Base-by-base conservation (phyloP, 2,888 invertebrate genomes). In the Heterodera filipjevi region DNA sequence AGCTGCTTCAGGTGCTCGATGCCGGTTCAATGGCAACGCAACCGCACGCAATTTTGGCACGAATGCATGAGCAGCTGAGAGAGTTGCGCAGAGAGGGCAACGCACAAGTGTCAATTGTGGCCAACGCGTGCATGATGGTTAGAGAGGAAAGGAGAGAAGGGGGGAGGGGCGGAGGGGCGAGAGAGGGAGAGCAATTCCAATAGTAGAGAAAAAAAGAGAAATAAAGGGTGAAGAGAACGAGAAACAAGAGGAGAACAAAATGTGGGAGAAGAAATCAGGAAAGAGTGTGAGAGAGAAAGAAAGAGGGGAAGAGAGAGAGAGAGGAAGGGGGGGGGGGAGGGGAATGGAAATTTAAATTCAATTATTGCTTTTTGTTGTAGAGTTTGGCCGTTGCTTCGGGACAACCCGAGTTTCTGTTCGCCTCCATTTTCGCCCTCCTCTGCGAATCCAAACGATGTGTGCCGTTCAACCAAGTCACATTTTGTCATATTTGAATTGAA, bases 311-410 rank as follows among this genome's bases (percentile, higher is more conserved):
- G 14, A 19, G 49, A 14, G 49, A 49, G 49, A 49, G 49, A 49
- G 49, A 19, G 8, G 16, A 16, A 14, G 49, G 49, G 0, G 49
- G 49, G 3, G 49, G 49, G 49, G 49, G 8, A 14, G 16, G 46
- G 14, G 46, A 2, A 16, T 12, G 46, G 14, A 16, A 49, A 10
- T 16, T 66, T 14, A 1, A 27, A 3, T 19, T 39, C 39, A 10
- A n/a, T n/a, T n/a, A n/a, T 39, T 39, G 6, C 39, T 6, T 39
- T 39, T 68, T 35, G 16, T 68, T 32, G 32, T 35, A 68, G 76
- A 95, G 95, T 77, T 91, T 98, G 80, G 95, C 95, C 22, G 94
- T 97, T 72, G 96, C 96, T 1, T 92, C 94, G 77, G 98, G 97
- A 6, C 95, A 96, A 66, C 86, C 87, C 27, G 85, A 87, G 39